phyloP scores from a whole-genome alignment of 2,888 invertebrate species.

The Eupithecia exiguata region DNA sequence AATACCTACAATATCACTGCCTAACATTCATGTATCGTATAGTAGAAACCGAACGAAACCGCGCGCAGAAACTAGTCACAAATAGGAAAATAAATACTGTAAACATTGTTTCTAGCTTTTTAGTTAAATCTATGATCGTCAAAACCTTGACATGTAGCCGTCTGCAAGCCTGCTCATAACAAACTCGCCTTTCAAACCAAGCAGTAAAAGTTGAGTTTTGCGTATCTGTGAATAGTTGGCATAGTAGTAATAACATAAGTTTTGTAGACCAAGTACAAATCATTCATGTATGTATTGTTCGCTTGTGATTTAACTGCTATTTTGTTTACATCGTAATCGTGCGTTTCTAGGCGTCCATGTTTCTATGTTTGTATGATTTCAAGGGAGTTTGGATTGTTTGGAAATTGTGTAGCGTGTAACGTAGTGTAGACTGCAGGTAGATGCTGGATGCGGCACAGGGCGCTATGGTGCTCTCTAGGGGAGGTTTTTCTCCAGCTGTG shows the following conservation, averaged over 20 bases:
- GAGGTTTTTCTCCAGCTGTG: no score
- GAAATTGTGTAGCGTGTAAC: not conserved
- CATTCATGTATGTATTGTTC: slow-evolving; percentile 69
- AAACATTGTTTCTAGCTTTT: not conserved
- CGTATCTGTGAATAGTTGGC: slow-evolving; percentile 27
- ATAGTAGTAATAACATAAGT: slow-evolving; percentile 42
- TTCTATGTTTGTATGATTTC: slow-evolving; percentile 18
- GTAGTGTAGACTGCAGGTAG: not conserved
- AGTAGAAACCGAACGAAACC: no score
- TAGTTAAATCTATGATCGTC: slow-evolving; percentile 49
- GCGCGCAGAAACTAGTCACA: not conserved
- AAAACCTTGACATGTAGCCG: slow-evolving; percentile 64
- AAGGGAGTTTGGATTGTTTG: slow-evolving; percentile 2
- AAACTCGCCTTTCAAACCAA: slow-evolving; percentile 34
- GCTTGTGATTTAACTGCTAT: slow-evolving; percentile 60
- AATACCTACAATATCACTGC: no score
- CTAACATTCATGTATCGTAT: no score
- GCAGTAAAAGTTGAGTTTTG: slow-evolving; percentile 41
- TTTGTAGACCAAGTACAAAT: slow-evolving; percentile 69
- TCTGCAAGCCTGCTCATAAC: slow-evolving; percentile 36
- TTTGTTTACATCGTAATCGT: slow-evolving; percentile 54
- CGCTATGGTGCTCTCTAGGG: no score
- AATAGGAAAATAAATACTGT: not conserved
- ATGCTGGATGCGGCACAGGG: no score
- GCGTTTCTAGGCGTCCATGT: slow-evolving; percentile 51